These are phyloP conservation scores for Lucifuga dentata DNA, from an alignment of 2,113 vertebrate species.

Conservation along the genomic window DNA sequence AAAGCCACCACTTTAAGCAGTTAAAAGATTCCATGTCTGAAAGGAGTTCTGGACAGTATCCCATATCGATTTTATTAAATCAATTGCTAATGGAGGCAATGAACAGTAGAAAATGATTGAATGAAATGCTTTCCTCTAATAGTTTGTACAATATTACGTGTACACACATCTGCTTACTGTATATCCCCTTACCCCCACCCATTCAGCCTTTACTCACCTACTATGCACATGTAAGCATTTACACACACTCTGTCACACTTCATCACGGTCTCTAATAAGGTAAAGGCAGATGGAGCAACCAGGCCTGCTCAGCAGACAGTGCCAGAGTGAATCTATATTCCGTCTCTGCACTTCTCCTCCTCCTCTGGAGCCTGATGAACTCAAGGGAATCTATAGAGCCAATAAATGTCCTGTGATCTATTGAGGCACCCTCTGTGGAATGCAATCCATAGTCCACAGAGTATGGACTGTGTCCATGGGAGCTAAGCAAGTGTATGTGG, in stretches of 20 bases:
- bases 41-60: too few species aligned
- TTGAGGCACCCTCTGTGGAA: conserved; percentile 53
- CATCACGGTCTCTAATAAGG: conserved; percentile 70
- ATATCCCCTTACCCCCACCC: background rate
- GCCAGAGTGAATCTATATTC: conserved; percentile 73
- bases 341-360: conserved; percentile 58
- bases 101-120: background rate
- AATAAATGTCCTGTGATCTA: conserved; percentile 71
- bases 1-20: too few species aligned
- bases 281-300: conserved; percentile 56
- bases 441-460: conserved; percentile 47
- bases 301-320: conserved; percentile 63
- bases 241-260: conserved; percentile 55
- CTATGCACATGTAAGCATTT: conserved; percentile 46
- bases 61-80: too few species aligned
- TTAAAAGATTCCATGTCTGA: too few species aligned
- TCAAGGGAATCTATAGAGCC: conserved; percentile 65
- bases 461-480: conserved; percentile 1
- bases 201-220: conserved; percentile 37
- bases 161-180: conserved; percentile 13
- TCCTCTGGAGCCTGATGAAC: conserved; percentile 70
- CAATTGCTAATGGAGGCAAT: background rate
- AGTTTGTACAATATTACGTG: conserved; percentile 12
- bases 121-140: background rate
- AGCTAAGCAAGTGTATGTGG: conserved; percentile 18